phyloP scores from a whole-genome alignment of 1,140 invertebrate genomes.

The Rhopalosiphum maidis region DNA sequence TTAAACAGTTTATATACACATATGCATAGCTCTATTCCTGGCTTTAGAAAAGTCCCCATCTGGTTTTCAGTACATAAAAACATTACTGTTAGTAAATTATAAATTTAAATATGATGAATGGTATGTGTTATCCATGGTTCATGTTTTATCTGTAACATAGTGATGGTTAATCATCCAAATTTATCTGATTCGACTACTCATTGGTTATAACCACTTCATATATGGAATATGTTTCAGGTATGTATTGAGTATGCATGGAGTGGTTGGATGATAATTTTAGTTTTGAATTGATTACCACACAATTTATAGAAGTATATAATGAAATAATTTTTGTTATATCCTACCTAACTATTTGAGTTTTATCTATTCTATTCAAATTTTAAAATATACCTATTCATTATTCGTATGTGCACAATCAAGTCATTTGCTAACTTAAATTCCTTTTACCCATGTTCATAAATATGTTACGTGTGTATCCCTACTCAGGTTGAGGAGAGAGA shows the following conservation, averaged over 20 bases:
- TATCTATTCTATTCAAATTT: background rate
- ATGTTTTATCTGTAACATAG: conserved; percentile 16
- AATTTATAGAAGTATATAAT: background rate
- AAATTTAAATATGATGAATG: conserved; percentile 23
- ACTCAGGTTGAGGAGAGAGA: background rate
- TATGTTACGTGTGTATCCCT: background rate
- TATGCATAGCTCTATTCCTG: conserved; percentile 2
- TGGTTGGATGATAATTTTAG: conserved; percentile 4
- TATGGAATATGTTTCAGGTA: conserved; percentile 16
- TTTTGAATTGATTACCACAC: background rate
- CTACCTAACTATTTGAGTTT: background rate
- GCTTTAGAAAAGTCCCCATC: background rate
- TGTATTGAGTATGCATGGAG: conserved; percentile 4
- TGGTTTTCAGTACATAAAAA: conserved; percentile 15
- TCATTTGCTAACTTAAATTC: background rate
- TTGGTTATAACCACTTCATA: conserved; percentile 25
- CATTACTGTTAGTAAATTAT: conserved; percentile 22
- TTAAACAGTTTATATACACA: background rate
- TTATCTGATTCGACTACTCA: background rate
- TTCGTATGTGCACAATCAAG: background rate
- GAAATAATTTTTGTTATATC: background rate
- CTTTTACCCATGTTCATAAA: background rate
- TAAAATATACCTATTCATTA: background rate
- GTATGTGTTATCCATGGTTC: conserved; percentile 4
- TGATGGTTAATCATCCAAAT: conserved; percentile 20